Evolutionary conservation across 2,113 vertebrate genomes (phyloP).

Genomic region (Tragelaphus buxtoni): DNA sequence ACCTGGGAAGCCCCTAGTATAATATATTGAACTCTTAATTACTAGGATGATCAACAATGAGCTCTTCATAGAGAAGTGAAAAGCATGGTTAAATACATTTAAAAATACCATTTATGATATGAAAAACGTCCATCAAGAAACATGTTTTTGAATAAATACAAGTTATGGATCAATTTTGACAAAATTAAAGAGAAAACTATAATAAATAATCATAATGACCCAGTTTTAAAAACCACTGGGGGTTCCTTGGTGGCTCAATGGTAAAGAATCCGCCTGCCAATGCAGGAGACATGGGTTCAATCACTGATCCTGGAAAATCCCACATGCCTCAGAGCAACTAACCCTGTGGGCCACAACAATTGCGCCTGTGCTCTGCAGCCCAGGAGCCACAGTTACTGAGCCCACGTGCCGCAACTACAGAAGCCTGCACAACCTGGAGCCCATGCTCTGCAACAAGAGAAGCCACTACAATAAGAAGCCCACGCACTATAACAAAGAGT

Average conservation of each 20-base stretch:
- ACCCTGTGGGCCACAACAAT: neutral
- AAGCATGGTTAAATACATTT: neutral
- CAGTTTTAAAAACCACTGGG: neutral
- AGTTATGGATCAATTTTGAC: neutral
- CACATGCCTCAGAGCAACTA: neutral
- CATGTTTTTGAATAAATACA: neutral
- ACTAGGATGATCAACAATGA: neutral
- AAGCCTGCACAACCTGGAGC: neutral
- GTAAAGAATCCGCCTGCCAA: neutral
- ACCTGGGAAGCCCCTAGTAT: neutral
- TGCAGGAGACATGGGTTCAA: neutral
- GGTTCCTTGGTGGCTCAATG: neutral
- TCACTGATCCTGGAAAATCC: neutral
- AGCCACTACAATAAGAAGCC: neutral
- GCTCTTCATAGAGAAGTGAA: neutral
- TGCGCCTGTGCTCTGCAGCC: neutral
- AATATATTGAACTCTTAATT: neutral
- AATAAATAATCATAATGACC: neutral
- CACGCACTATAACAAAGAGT: neutral
- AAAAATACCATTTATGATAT: neutral
- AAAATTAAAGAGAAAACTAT: neutral
- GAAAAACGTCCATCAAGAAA: neutral
- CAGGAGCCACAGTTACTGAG: neutral
- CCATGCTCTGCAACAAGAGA: neutral
- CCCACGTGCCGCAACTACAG: neutral